Base-by-base conservation (phyloP, 2,113 vertebrate genomes). In the Stegostoma tigrinum region DNA sequence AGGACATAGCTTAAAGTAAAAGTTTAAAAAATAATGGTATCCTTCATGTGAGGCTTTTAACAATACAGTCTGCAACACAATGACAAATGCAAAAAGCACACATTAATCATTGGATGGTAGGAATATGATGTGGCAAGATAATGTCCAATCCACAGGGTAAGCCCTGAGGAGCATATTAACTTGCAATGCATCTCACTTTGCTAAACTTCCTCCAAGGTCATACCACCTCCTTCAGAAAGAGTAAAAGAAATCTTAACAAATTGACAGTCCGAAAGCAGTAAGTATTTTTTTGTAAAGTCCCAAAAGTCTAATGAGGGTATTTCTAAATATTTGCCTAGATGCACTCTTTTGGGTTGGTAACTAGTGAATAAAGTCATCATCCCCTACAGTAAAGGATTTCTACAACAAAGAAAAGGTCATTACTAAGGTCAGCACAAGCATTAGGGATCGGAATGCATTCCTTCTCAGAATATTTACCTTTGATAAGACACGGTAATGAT, bases 331-430 rank as follows among this genome's bases (percentile, higher is more conserved):
- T 95, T 95, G 94, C 5, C 68, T 48, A 72, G 94, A 95, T 52
- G 27, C 42, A 12, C 45, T 95, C 48, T 42, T 72, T 42, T 94
- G 67, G 52, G 27, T 48, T 95, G 94, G 72, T 68, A 86, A 78
- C 78, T 64, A 42, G 6, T 89, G 85, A 52, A 90, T 42, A 55
- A 90, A 97, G 97, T 97, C 98, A 98, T 96, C 97, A 97, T 97
- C 97, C 97, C 98, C 97, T 97, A 98, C 98, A 98, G 97, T 97
- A 98, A 97, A 97, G 98, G 97, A 98, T 98, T 98, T 98, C 97
- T 97, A 98, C 98, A 98, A 98, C 97, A 98, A 98, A 97, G 97
- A 97, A 97, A 97, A 97, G 97, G 98, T 97, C 97, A 97, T 97
- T 98, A 97, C 97, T 97, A 97, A 97, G 98, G 97, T 98, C 97